Conservation (phyloP, 2,113 vertebrate species). For the Oreotragus oreotragus region DNA sequence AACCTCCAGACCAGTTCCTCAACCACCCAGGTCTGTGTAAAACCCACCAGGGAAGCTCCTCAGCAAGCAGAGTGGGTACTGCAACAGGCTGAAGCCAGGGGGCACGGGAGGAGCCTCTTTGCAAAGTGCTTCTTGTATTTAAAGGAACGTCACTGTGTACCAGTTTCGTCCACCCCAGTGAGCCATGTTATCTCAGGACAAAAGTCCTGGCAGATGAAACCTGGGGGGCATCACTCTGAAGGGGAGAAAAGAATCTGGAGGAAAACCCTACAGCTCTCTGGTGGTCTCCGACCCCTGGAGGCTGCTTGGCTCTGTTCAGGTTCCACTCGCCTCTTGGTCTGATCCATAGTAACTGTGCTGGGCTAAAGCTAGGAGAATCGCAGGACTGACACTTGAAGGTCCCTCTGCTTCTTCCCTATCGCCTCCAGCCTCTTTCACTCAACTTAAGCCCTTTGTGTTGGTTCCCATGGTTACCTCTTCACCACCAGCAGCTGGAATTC, state of each 20-base stretch:
- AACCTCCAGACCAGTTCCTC: background rate
- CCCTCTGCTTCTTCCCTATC: background rate
- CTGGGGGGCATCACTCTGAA: background rate
- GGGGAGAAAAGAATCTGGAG: background rate
- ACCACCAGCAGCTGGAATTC: slow-evolving; percentile 13
- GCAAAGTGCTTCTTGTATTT: background rate
- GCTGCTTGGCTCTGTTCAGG: background rate
- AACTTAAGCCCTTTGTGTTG: slow-evolving; percentile 58
- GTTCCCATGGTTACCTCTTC: slow-evolving; percentile 44
- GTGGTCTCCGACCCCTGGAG: background rate
- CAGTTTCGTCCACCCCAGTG: background rate
- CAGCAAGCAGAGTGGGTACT: background rate
- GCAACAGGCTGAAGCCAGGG: background rate
- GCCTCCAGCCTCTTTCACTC: slow-evolving; percentile 5
- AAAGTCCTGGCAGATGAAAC: background rate
- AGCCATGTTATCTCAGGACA: background rate
- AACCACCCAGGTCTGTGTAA: background rate
- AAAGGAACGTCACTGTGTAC: background rate
- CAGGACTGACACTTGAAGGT: background rate
- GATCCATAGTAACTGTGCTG: background rate
- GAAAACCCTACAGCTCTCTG: background rate
- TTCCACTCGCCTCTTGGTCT: background rate
- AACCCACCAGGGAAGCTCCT: background rate
- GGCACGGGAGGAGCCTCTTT: background rate
- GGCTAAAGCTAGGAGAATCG: background rate